Conservation (phyloP, 2,888 invertebrate genomes). For the Halocaridina rubra region DNA sequence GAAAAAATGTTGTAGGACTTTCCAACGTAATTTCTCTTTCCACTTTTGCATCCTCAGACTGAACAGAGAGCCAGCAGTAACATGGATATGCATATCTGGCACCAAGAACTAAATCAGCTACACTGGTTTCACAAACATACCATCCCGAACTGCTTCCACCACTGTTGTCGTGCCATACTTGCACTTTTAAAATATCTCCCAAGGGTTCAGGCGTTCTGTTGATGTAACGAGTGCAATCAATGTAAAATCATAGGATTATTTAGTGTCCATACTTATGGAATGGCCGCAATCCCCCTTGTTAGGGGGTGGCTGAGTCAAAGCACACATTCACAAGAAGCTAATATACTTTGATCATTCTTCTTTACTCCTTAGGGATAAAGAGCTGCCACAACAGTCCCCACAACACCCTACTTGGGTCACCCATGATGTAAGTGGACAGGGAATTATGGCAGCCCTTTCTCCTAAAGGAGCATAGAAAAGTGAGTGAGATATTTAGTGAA, state of each 20-base stretch:
- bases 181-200: slow-evolving; percentile 59
- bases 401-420: no score
- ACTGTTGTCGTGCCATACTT: slow-evolving; percentile 60
- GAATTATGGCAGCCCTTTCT: no score
- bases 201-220: slow-evolving; percentile 47
- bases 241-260: not conserved
- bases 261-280: no score
- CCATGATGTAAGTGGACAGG: no score
- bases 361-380: no score
- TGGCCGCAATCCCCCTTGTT: no score
- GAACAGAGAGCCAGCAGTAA: slow-evolving; percentile 57
- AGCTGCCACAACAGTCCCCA: no score
- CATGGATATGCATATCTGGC: slow-evolving; percentile 56
- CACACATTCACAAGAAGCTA: no score
- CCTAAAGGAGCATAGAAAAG: no score
- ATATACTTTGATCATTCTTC: no score
- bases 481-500: no score
- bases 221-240: not conserved
- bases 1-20: slow-evolving; percentile 53
- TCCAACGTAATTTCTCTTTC: slow-evolving; percentile 56
- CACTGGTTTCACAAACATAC: slow-evolving; percentile 61
- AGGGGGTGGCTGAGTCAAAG: no score
- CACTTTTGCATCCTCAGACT: slow-evolving; percentile 55
- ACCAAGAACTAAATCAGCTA: slow-evolving; percentile 45
- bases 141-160: slow-evolving; percentile 45